These are phyloP conservation scores for Pelmatolapia mariae DNA, from an alignment of 2,113 vertebrate genomes.

Conservation along the genomic window DNA sequence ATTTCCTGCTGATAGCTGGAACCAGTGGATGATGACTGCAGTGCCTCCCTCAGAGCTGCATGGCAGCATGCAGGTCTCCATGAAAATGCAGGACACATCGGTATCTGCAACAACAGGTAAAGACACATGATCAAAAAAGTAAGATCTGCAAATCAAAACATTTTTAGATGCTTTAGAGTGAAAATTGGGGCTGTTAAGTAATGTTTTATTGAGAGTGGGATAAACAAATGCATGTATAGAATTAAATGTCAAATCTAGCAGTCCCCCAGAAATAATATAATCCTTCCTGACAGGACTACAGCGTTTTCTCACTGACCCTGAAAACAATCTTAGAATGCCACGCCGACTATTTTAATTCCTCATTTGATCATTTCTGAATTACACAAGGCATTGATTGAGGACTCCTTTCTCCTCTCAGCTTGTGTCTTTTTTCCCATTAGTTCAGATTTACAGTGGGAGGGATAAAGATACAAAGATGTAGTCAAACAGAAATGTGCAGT, in stretches of 20 bases:
- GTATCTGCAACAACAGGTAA: neutral
- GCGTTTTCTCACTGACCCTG: neutral
- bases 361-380: neutral
- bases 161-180: accelerated
- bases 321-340: neutral
- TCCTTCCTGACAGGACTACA: neutral
- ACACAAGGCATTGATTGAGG: neutral
- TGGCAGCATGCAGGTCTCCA: slow-evolving; percentile 51
- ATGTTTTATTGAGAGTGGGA: neutral
- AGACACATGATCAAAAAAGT: neutral
- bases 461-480: neutral
- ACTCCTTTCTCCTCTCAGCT: neutral
- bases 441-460: neutral
- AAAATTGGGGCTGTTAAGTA: accelerated
- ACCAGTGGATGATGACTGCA: slow-evolving; percentile 70
- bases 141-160: accelerated
- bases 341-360: accelerated
- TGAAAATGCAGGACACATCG: slow-evolving; percentile 22
- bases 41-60: slow-evolving; percentile 25
- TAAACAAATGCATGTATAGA: neutral
- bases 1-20: accelerated
- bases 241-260: neutral
- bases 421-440: neutral
- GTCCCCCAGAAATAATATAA: neutral
- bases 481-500: accelerated